A percentile compares a stretch with the other conserved stretches of the same genome.
Conservation (phyloP, 2,888 invertebrate genomes). For the Gordius sp. region DNA sequence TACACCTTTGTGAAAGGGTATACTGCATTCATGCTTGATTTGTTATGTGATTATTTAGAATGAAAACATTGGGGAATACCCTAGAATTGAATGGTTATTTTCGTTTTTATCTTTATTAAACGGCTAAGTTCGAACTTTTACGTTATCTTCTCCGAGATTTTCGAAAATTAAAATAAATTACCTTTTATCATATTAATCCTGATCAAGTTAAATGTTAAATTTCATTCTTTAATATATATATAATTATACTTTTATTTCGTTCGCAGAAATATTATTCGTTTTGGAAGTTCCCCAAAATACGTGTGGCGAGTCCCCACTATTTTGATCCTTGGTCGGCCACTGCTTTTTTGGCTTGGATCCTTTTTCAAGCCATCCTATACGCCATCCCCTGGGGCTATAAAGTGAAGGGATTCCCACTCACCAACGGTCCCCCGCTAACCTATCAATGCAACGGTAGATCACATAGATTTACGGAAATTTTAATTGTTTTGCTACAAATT, state of each 20-base stretch:
- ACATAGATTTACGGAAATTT: too few relatives aligned
- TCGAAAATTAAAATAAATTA: too few relatives aligned
- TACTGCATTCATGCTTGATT: too few relatives aligned
- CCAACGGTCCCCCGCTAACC: background rate
- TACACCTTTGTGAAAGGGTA: constrained; percentile 1
- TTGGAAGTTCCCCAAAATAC: background rate
- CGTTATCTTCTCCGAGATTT: too few relatives aligned
- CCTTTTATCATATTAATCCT: too few relatives aligned
- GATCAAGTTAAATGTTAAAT: too few relatives aligned
- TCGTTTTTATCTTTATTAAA: too few relatives aligned
- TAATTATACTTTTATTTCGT: background rate
- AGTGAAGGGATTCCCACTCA: background rate
- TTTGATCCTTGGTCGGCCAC: background rate
- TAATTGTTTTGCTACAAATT: too few relatives aligned
- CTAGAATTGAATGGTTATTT: too few relatives aligned
- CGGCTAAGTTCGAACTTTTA: too few relatives aligned
- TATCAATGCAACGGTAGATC: constrained; percentile 2
- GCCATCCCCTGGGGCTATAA: background rate
- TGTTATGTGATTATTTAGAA: too few relatives aligned
- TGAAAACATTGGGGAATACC: too few relatives aligned
- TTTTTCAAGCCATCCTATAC: background rate
- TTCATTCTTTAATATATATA: background rate
- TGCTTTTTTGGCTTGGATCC: background rate
- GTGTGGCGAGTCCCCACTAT: background rate
- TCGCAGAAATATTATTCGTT: constrained; percentile 10